Percentiles rank a stretch among this genome's conserved stretches.
phyloP scores from a whole-genome alignment of 92 coral and sea anemone species.

The Pocillopora grandis region DNA sequence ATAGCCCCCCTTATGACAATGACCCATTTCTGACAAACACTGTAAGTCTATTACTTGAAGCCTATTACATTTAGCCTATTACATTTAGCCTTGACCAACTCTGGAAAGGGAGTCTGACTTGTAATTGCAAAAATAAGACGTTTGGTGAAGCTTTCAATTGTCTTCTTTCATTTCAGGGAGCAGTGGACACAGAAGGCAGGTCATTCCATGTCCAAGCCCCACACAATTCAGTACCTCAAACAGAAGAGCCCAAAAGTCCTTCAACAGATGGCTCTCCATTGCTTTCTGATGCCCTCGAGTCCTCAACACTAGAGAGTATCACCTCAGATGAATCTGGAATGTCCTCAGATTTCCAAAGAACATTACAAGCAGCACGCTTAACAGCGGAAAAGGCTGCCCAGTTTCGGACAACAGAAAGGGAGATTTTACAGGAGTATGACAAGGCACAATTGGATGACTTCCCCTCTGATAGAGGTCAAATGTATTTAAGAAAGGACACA shows the following conservation, averaged over 20 bases:
- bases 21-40: constrained; percentile 3
- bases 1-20: not conserved
- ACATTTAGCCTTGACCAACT: too few species aligned
- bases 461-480: constrained; percentile 8
- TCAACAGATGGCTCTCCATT: constrained; percentile 27
- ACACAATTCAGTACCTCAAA: not conserved
- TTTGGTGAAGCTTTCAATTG: not conserved
- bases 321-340: constrained; percentile 45
- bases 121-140: too few species aligned
- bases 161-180: not conserved
- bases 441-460: constrained; percentile 20
- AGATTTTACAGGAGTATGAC: constrained; percentile 17
- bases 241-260: not conserved
- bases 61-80: too few species aligned
- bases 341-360: constrained; percentile 41
- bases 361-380: constrained; percentile 25
- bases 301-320: constrained; percentile 42
- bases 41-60: not conserved
- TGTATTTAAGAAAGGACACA: constrained; percentile 8
- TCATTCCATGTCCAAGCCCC: not conserved
- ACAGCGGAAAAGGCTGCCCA: constrained; percentile 40
- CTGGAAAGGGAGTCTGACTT: too few species aligned
- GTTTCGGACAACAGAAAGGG: constrained; percentile 15
- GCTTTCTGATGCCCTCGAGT: constrained; percentile 28
- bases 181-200: not conserved